Evolutionary conservation across 2,797 vertebrate species (phyloP).

Genomic region (Remorina albescens): DNA sequence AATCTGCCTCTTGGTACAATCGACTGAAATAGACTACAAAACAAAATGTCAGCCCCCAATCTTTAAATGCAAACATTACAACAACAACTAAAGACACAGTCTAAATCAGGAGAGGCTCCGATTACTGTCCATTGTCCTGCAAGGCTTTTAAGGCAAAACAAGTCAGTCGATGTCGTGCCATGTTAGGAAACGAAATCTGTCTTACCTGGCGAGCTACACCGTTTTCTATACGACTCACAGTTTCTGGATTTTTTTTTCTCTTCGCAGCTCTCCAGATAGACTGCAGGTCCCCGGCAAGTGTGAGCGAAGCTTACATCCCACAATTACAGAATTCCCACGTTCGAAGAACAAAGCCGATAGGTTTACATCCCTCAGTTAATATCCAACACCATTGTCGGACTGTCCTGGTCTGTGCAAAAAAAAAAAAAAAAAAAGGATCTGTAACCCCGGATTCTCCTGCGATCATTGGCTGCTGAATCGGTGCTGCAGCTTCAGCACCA

Average conservation of each 20-base stretch:
- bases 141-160: conserved; percentile 52
- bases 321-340: conserved; percentile 46
- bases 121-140: conserved; percentile 41
- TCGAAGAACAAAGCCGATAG: conserved; percentile 34
- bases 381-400: conserved; percentile 67
- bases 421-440: conserved; percentile 70
- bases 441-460: conserved; percentile 64
- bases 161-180: conserved; percentile 60
- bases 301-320: conserved; percentile 54
- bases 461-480: conserved; percentile 78
- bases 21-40: conserved; percentile 35
- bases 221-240: conserved; percentile 66
- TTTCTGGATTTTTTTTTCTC: conserved; percentile 44
- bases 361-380: conserved; percentile 61
- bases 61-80: conserved; percentile 38
- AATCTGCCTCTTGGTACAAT: conserved; percentile 40
- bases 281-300: conserved; percentile 67
- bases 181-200: conserved; percentile 55
- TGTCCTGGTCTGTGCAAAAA: conserved; percentile 71
- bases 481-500: conserved; percentile 92
- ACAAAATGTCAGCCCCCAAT: conserved; percentile 50
- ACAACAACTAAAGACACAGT: conserved; percentile 19
- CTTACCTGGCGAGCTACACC: conserved; percentile 76
- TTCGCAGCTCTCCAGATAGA: conserved; percentile 59
- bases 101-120: conserved; percentile 29